Conservation (phyloP, 2,113 vertebrate species). For the Dendrocopos noguchii region DNA sequence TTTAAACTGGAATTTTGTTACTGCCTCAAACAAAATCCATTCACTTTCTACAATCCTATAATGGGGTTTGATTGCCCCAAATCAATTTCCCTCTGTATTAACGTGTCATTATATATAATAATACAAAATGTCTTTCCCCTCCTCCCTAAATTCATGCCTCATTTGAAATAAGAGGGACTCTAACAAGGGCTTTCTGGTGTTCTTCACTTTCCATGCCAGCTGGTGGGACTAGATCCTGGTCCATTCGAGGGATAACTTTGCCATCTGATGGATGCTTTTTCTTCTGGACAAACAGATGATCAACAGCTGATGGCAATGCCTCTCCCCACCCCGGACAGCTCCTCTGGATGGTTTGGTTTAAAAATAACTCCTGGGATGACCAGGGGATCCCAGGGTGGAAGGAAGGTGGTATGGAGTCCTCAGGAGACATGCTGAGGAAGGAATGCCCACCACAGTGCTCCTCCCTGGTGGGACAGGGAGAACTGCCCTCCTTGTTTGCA, state of each 20-base stretch:
- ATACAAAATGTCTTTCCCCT: not conserved
- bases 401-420: not conserved
- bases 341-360: not conserved
- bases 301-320: not conserved
- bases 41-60: not conserved
- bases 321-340: not conserved
- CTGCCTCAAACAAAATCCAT: too few relatives aligned
- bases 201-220: not conserved
- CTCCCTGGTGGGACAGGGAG: not conserved
- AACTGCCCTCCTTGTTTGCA: not conserved
- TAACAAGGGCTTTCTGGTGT: not conserved
- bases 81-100: not conserved
- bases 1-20: too few relatives aligned
- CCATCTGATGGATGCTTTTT: not conserved
- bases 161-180: not conserved
- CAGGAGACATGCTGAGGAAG: not conserved
- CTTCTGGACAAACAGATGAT: not conserved
- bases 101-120: fast-evolving
- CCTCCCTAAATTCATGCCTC: fast-evolving
- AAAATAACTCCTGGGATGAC: not conserved
- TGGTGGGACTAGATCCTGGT: not conserved
- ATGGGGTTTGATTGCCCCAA: not conserved
- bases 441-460: not conserved
- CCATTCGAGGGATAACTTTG: not conserved
- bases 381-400: not conserved